Evolutionary conservation across 2,888 invertebrate species (phyloP), one percentile per base, ranked within the genome.

Genomic region (Argyresthia albistria): DNA sequence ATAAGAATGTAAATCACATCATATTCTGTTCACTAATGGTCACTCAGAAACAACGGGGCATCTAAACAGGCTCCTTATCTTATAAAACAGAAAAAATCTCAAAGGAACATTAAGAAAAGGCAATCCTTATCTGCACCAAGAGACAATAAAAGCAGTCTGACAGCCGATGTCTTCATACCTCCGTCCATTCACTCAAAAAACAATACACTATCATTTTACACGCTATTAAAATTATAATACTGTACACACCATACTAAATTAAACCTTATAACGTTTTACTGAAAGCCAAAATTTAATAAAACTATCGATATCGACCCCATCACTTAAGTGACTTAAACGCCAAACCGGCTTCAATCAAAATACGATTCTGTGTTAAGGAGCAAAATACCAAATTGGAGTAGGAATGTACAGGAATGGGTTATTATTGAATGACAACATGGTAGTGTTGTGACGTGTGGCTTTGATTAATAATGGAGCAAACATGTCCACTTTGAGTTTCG

Each of bases 401-500:
- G 4, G 7, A 35, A 37, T 39, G 37, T 55, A 69, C 72, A 69
- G 67, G 68, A 80, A 83, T 76, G 78, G 78, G 82, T 79, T 79
- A 71, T 78, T 78, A 80, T 77, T 78, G 78, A 80, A 76, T 79
- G 76, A 81, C 76, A 72, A 77, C 83, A 84, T 86, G 80, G 75
- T 75, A 76, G 76, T 86, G 84, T 86, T 86, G 75, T 87, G 87
- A 86, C 87, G 82, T 78, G 79, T 72, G 67, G n/a, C 57, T 72
- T 78, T 84, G 87, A 87, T 86, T 84, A 86, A 84, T 87, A 84
- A 86, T 81, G 86, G 82, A 75, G 70, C 67, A 66, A 67, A 72
- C 76, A 69, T 82, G 86, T 82, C 71, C 76, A 70, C 47, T 46
- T 53, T 42, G 35, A 36, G 43, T 15, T 49, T 55, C 50, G 46